These are phyloP conservation scores for Caradrina kadenii DNA, from an alignment of 2,888 invertebrate species.

Conservation along the genomic window DNA sequence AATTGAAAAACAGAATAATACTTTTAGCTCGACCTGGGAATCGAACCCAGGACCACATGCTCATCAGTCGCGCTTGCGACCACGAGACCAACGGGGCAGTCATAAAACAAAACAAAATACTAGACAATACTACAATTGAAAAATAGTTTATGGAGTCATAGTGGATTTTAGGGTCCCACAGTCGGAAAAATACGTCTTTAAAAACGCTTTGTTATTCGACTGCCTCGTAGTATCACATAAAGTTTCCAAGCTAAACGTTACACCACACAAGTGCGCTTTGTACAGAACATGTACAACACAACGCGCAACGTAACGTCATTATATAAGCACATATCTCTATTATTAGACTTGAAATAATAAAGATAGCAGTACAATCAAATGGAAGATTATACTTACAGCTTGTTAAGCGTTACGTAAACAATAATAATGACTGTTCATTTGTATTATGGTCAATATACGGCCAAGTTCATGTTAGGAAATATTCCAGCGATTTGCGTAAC, in stretches of 20 bases:
- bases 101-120: neutral
- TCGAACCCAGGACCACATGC: too few species aligned
- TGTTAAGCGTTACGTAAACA: conserved; percentile 34
- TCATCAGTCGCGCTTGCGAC: too few species aligned
- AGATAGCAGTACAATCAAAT: conserved; percentile 26
- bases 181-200: neutral
- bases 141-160: too few species aligned
- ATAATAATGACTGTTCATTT: conserved; percentile 4
- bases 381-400: conserved; percentile 29
- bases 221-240: conserved; percentile 2
- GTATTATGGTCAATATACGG: conserved; percentile 8
- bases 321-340: conserved; percentile 49
- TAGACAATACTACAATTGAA: neutral
- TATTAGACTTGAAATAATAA: conserved; percentile 43
- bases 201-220: neutral
- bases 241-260: conserved; percentile 18
- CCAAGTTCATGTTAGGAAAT: conserved; percentile 46
- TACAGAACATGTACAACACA: neutral
- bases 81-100: too few species aligned
- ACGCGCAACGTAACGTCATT: conserved; percentile 26
- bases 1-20: too few species aligned
- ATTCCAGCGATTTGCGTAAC: conserved; percentile 17
- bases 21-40: too few species aligned
- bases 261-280: conserved; percentile 21
- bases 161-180: too few species aligned